Evolutionary conservation across 2,888 invertebrate genomes (phyloP), one percentile per base, ranked within the genome.

Genomic region (Trichacis sp.): DNA sequence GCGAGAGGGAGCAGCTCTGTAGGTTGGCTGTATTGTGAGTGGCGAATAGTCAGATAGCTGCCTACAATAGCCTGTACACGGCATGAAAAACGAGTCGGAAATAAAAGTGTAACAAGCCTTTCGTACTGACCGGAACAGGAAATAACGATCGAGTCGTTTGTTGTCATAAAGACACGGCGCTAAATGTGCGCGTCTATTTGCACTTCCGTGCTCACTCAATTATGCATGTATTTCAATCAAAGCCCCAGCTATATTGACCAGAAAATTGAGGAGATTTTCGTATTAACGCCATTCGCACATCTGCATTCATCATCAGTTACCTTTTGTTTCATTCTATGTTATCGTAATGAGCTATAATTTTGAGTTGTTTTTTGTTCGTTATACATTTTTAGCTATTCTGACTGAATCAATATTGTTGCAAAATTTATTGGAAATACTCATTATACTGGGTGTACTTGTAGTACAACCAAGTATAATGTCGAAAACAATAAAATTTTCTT

Each of bases 161-260:
- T 43, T 43, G 18, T 43, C 43, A 43, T 43, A n/a, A 43, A 43
- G 43, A 43, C 14, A n/a, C 18, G 43, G n/a, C 43, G 43, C 19
- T 43, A 11, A n/a, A 11, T 43, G 19, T 19, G 33, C 33, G 1
- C 15, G 18, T 43, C 43, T 43, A 43, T 43, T 43, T 43, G 18
- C 42, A 42, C 42, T 11, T 42, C 42, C 42, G 42, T 4, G 15
- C 15, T 42, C n/a, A 42, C 42, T 42, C 42, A 12, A 15, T 42
- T 17, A 42, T 15, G 18, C 15, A 42, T 15, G 18, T 5, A 42
- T n/a, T 6, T 33, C 8, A 33, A 6, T 33, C 33, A 33, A n/a
- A 2, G 8, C 5, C 33, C 2, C 2, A 3, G n/a, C 11, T 33
- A 33, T 9, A 33, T 33, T 33, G 11, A n/a, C 33, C 33, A 33